Evolutionary conservation across 2,113 vertebrate species (phyloP).

Genomic region (Mugil cephalus): DNA sequence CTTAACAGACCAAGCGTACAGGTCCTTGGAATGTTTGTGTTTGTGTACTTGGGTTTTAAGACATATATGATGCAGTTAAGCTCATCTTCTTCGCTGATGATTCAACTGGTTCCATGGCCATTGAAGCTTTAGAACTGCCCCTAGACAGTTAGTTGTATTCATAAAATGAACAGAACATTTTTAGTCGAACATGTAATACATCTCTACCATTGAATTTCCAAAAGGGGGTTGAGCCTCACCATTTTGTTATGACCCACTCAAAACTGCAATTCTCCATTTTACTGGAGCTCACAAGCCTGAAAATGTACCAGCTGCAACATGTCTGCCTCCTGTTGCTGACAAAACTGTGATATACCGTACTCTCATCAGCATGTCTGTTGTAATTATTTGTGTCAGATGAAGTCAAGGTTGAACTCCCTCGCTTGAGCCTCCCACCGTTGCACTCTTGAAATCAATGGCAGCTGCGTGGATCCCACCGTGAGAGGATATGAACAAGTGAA

Average conservation of each 20-base stretch:
- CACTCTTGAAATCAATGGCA: constrained; percentile 20
- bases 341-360: background rate
- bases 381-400: constrained; percentile 27
- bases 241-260: background rate
- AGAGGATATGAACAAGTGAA: constrained; percentile 6
- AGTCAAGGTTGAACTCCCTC: constrained; percentile 13
- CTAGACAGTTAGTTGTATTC: background rate
- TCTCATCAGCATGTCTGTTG: background rate
- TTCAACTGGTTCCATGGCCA: background rate
- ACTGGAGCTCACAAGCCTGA: background rate
- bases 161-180: background rate
- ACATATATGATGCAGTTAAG: background rate
- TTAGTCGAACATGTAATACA: background rate
- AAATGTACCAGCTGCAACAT: background rate
- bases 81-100: background rate
- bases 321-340: background rate
- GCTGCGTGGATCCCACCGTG: constrained; percentile 5
- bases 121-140: background rate
- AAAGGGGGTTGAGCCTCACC: no score
- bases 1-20: background rate
- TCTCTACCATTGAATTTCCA: background rate
- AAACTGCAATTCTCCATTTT: background rate
- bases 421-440: background rate
- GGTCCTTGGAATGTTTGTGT: no score
- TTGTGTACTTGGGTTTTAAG: no score